Evolutionary conservation across 2,888 invertebrate species (phyloP), one percentile per base, ranked within the genome.

Genomic region (Imbricaverruca yamaguchii): DNA sequence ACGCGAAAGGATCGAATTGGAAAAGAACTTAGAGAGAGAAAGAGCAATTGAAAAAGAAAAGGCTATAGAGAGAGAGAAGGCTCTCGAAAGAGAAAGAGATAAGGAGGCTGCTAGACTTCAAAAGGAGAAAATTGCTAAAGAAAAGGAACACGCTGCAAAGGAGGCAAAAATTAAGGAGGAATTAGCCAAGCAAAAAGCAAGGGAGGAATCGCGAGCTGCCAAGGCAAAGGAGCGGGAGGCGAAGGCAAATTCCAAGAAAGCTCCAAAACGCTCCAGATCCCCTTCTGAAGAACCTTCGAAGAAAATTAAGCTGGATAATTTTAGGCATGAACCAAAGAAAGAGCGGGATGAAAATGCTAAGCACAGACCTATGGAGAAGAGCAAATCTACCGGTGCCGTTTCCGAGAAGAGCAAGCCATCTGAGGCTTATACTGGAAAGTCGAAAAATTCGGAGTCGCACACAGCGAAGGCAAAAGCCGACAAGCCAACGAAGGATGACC

Each of bases 1-100:
- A 67, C 8, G 23, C 1, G 65, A 67, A 9, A 8, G 65, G 10
- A 23, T 67, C 9, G 69, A 69, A 80, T 80, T 39, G 39, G 67
- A 74, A 39, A 63, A 81, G 61, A 57, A 7, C 9, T n/a, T 55
- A 18, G 81, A 63, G 63, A 78, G 80, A 80, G 78, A 80, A 80
- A 65, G 67, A 65, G 59, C 59, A 21, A 39, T 69, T 7, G 69
- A 25, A 13, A 69, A 39, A 15, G 69, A 69, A 39, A 69, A 74
- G 53, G 74, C 74, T 9, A 69, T 69, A 13, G 69, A 69, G 13
- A 69, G 23, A 39, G 69, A 69, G 15, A 69, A 74, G 53, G 74
- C 74, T 4, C 80, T 69, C 11, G 57, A 59, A 12, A 80, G 23
- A 21, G 81, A 80, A n/a, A 56, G 80, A 12, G 57, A 81, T n/a